phyloP scores from a whole-genome alignment of 2,113 vertebrate species.

The Ia io region DNA sequence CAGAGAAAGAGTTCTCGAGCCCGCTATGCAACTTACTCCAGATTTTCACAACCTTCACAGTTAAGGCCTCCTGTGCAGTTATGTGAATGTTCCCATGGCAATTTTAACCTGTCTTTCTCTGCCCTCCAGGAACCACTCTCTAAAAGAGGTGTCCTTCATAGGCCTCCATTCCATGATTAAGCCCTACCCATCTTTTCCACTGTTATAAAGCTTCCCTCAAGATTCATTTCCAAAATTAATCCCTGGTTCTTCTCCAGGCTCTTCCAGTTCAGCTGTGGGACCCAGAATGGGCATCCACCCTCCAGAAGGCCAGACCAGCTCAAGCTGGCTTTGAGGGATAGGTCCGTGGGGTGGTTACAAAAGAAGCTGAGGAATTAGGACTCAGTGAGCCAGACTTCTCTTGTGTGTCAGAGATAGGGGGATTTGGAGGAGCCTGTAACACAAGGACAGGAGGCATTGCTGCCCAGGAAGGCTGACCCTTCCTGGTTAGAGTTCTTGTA shows the following conservation, averaged over 20 bases:
- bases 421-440: not conserved
- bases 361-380: not conserved
- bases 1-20: not conserved
- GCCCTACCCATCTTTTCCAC: not conserved
- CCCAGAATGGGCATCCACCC: not conserved
- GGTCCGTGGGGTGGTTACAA: not conserved
- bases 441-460: not conserved
- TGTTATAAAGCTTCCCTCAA: not conserved
- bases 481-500: conserved; percentile 54
- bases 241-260: not conserved
- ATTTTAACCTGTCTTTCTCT: not conserved
- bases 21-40: not conserved
- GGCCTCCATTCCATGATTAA: not conserved
- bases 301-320: not conserved
- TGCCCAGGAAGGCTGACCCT: not conserved
- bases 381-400: not conserved
- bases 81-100: not conserved
- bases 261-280: not conserved
- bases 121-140: not conserved
- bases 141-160: not conserved
- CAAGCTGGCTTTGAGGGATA: not conserved
- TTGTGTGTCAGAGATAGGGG: not conserved
- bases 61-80: not conserved
- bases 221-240: conserved; percentile 4
- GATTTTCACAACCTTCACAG: not conserved